Conservation (phyloP, 2,888 invertebrate genomes). For the Campoletis raptor region DNA sequence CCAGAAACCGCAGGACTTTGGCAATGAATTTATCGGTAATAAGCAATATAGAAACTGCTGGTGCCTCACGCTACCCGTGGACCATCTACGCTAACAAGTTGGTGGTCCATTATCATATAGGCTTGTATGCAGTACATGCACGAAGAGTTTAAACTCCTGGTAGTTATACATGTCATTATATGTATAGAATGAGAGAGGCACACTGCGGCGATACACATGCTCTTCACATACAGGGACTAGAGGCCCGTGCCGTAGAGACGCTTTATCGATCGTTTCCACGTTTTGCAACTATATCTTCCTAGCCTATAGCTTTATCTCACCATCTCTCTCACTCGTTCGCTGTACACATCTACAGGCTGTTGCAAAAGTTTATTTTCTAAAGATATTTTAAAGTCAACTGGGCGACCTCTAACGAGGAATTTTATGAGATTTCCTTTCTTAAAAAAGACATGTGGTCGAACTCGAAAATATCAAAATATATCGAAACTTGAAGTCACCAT, state of each 20-base stretch:
- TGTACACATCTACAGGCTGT: neutral
- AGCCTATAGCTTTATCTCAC: conserved; percentile 26
- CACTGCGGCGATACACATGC: conserved; percentile 25
- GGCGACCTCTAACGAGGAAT: too few species aligned
- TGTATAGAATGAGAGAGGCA: conserved; percentile 24
- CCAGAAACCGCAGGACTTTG: conserved; percentile 6
- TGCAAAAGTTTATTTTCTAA: neutral
- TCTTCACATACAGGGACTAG: conserved; percentile 25
- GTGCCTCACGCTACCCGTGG: neutral
- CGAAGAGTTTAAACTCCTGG: neutral
- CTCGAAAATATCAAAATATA: too few species aligned
- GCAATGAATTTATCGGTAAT: conserved; percentile 60
- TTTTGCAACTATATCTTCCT: conserved; percentile 43
- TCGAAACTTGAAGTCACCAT: too few species aligned
- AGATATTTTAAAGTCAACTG: too few species aligned
- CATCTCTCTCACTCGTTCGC: neutral
- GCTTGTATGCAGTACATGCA: conserved; percentile 7
- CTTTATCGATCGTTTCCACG: conserved; percentile 68
- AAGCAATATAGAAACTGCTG: conserved; percentile 34
- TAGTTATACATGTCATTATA: conserved; percentile 19
- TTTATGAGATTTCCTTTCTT: too few species aligned
- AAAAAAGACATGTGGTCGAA: too few species aligned
- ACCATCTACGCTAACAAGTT: conserved; percentile 56
- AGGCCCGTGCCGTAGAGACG: conserved; percentile 50
- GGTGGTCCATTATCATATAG: conserved; percentile 55